phyloP scores from a whole-genome alignment of 2,113 vertebrate genomes.

The Cyprinus carpio region DNA sequence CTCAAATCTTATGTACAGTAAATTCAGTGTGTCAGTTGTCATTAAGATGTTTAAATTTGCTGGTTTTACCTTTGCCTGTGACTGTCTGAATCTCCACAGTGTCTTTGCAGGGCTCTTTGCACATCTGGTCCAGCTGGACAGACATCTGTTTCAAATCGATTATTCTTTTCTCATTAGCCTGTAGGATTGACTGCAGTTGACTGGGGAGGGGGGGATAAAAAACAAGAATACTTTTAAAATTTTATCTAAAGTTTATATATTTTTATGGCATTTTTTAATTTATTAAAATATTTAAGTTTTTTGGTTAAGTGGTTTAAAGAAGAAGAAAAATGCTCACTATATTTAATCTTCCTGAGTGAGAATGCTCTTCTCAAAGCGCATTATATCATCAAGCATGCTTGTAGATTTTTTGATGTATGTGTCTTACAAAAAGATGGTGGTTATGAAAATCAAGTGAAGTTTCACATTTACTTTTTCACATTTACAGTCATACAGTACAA shows the following conservation, averaged over 20 bases:
- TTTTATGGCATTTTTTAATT: not conserved
- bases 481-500: too few relatives aligned
- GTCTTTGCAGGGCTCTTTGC: conserved; percentile 85
- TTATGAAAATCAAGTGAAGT: conserved; percentile 1
- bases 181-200: conserved; percentile 76
- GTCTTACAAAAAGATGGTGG: conserved; percentile 60
- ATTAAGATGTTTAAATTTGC: not conserved
- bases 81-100: conserved; percentile 76
- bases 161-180: conserved; percentile 81
- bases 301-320: too few relatives aligned
- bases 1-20: not conserved
- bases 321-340: conserved; percentile 66
- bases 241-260: not conserved
- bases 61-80: conserved; percentile 84
- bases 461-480: not conserved
- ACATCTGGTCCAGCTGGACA: conserved; percentile 78
- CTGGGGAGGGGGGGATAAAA: conserved; percentile 66
- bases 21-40: not conserved
- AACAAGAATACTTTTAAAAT: not conserved
- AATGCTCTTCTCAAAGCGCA: conserved; percentile 83
- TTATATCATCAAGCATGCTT: conserved; percentile 84
- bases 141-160: conserved; percentile 77
- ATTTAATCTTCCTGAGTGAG: conserved; percentile 80
- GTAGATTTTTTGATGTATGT: conserved; percentile 60
- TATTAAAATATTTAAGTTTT: not conserved